Base-by-base conservation (phyloP, 2,888 invertebrate genomes). In the Coleophora deauratella region DNA sequence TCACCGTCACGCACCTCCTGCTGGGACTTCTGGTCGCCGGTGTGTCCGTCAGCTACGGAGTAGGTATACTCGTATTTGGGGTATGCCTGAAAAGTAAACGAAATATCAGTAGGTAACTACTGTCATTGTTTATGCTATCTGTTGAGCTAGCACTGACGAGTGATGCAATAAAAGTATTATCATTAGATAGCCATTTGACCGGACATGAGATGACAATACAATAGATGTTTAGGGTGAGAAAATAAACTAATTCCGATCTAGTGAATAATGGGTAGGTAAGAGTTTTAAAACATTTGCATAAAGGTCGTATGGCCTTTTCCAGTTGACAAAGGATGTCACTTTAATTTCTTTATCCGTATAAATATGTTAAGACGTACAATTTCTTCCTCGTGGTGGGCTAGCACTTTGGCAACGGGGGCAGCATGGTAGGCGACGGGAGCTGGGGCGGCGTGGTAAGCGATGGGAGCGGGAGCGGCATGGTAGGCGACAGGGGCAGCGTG, bases 1-100 rank as follows among this genome's bases (percentile, higher is more conserved):
- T 88, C 88, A 34, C 88, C 88, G 52, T 87, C 87, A 49, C 82
- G 76, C 45, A 60, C 55, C 61, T 88, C 88, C 47, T 86, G 81
- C 64, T 87, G 87, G 45, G 77, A 74, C 71, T 88, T 87, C 68
- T 84, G 76, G 72, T 88, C 88, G 35, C 88, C 88, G 61, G 88
- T 88, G 66, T 87, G 86, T 13, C 79, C 70, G 60, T 88, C 88
- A 49, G 85, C 75, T 1, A 88, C 88, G 21, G 86, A 86, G 74
- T 88, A 88, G 42, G 71, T 74, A 76, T 75, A 88, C 55, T 86
- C 79, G 66, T 84, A 85, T 57, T 74, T 75, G 48, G 84, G 85
- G 65, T 81, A 62, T 1, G 82, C 67, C 77, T 81, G 54, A 3
- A 37, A 49, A 21, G 11, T 1, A 36, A 35, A 15, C 9, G 9